These are phyloP conservation scores for Coreius guichenoti DNA, from an alignment of 2,797 vertebrate species.

Conservation along the genomic window DNA sequence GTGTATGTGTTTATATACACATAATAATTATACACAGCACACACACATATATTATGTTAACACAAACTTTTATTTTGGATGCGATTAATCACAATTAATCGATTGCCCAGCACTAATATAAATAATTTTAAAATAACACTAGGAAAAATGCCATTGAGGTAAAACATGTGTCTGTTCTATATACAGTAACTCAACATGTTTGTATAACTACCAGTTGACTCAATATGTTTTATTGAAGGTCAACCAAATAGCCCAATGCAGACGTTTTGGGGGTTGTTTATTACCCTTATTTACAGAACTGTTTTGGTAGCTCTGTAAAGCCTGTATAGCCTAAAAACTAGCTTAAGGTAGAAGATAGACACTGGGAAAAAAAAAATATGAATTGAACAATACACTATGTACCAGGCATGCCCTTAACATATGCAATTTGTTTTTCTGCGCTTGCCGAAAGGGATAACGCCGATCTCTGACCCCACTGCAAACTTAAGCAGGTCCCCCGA, in stretches of 20 bases:
- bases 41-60: too few relatives aligned
- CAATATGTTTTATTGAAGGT: background rate
- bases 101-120: too few relatives aligned
- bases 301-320: conserved; percentile 22
- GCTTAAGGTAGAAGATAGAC: conserved; percentile 15
- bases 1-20: too few relatives aligned
- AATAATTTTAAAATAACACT: background rate
- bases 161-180: background rate
- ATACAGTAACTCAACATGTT: background rate
- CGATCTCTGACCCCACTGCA: conserved; percentile 73
- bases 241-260: conserved; percentile 3
- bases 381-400: conserved; percentile 60
- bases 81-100: too few relatives aligned
- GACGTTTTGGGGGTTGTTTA: background rate
- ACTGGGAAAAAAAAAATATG: conserved; percentile 22
- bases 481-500: conserved; percentile 70
- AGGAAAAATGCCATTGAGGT: background rate
- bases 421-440: conserved; percentile 76
- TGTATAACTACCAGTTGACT: background rate
- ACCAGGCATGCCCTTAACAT: conserved; percentile 67
- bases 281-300: conserved; percentile 5
- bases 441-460: conserved; percentile 74
- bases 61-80: too few relatives aligned
- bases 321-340: conserved; percentile 15
- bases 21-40: too few relatives aligned